Evolutionary conservation across 30 jellyfish, hydroid and myxozoan genomes (phyloP).

Genomic region (Mastigias papua): DNA sequence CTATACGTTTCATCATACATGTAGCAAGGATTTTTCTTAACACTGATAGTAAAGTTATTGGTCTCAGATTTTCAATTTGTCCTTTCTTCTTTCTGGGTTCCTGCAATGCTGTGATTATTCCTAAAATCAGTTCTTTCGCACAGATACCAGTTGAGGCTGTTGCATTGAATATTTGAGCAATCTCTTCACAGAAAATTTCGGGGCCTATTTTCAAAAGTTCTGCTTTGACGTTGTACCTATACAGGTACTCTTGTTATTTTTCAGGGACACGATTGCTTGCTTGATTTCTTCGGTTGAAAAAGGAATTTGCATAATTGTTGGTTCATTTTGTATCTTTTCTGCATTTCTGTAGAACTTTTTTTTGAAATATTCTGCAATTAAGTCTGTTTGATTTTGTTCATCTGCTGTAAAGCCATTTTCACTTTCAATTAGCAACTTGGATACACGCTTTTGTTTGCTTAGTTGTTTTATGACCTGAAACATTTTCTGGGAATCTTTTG

Average conservation of each 20-base stretch:
- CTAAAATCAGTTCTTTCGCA: too few relatives aligned
- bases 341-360: conserved; percentile 36
- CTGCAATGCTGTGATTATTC: too few relatives aligned
- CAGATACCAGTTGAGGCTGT: conserved; percentile 18
- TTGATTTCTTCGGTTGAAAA: too few relatives aligned
- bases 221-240: conserved; percentile 8
- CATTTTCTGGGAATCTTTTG: conserved; percentile 17
- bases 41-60: too few relatives aligned
- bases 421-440: conserved; percentile 28
- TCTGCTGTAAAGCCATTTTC: conserved; percentile 31
- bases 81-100: too few relatives aligned
- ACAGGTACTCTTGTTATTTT: conserved; percentile 15
- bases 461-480: conserved; percentile 22
- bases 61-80: too few relatives aligned
- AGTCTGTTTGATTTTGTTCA: conserved; percentile 25
- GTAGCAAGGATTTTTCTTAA: too few relatives aligned
- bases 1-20: too few relatives aligned
- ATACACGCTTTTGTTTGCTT: conserved; percentile 21
- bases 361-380: conserved; percentile 30
- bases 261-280: not conserved
- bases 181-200: too few relatives aligned
- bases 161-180: conserved; percentile 14
- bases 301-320: conserved; percentile 27
- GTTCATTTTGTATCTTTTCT: conserved; percentile 25
- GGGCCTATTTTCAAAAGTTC: conserved; percentile 21